Evolutionary conservation across 2,113 vertebrate species (phyloP).

Genomic region (Maccullochella peelii): DNA sequence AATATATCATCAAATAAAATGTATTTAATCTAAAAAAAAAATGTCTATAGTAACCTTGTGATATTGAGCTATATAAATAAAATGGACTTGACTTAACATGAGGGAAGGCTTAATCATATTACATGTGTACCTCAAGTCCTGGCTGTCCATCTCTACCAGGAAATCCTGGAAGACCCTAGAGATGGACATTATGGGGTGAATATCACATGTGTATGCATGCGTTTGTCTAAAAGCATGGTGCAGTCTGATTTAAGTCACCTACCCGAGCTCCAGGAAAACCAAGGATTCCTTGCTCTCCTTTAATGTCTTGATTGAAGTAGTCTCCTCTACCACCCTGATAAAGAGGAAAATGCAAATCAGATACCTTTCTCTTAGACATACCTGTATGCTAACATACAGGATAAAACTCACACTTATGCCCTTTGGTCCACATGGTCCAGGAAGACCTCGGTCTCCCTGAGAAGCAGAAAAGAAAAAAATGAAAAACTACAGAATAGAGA

Average conservation of each 20-base stretch:
- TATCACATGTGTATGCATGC: background rate
- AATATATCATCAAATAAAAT: constrained; percentile 21
- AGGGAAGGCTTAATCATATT: background rate
- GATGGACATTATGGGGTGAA: background rate
- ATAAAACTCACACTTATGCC: constrained; percentile 51
- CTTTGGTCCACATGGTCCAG: constrained; percentile 69
- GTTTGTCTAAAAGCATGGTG: background rate
- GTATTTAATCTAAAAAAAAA: constrained; percentile 3
- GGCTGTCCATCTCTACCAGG: constrained; percentile 49
- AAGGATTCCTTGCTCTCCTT: constrained; percentile 69
- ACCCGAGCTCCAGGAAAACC: constrained; percentile 68
- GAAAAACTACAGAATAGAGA: background rate
- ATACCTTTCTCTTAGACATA: background rate
- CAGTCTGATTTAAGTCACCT: constrained; percentile 14
- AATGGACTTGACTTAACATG: too few relatives aligned
- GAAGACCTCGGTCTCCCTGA: constrained; percentile 65
- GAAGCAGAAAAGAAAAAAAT: constrained; percentile 2
- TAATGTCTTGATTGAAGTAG: background rate
- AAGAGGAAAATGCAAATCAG: background rate
- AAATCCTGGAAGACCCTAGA: constrained; percentile 58
- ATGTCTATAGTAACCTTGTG: background rate
- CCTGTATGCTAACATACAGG: background rate
- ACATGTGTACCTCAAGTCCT: constrained; percentile 58
- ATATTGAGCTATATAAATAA: too few relatives aligned
- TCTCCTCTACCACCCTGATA: constrained; percentile 42